Evolutionary conservation across 1,140 invertebrate genomes (phyloP).

Genomic region (Plutomurus gul): DNA sequence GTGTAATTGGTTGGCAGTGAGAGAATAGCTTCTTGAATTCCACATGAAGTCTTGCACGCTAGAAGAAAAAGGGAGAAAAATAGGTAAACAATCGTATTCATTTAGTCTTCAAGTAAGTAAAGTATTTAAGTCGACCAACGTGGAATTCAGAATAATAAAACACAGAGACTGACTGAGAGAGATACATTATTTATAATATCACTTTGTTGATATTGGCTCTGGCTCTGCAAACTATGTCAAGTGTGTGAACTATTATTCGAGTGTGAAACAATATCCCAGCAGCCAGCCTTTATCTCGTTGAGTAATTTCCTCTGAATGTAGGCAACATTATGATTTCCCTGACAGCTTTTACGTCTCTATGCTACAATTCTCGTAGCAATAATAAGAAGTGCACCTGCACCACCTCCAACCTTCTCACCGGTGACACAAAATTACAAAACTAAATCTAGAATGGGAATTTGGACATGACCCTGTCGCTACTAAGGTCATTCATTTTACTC

Average conservation of each 20-base stretch:
- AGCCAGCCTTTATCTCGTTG: background rate
- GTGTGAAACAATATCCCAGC: background rate
- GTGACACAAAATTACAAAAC: constrained; percentile 7
- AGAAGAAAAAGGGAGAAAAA: background rate
- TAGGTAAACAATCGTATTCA: background rate
- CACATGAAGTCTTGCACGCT: background rate
- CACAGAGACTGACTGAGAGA: too few relatives aligned
- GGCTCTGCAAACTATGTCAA: constrained; percentile 22
- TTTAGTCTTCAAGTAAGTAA: background rate
- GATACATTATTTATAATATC: too few relatives aligned
- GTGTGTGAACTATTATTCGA: constrained; percentile 19
- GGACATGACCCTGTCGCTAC: constrained; percentile 1
- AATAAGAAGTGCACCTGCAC: too few relatives aligned
- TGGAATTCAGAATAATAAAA: too few relatives aligned
- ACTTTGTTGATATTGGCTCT: background rate
- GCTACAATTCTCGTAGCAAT: too few relatives aligned
- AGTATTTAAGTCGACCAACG: background rate
- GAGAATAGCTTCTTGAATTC: background rate
- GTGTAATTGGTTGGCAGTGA: background rate
- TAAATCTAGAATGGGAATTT: constrained; percentile 11
- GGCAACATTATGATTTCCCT: background rate
- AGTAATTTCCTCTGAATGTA: background rate
- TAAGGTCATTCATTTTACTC: constrained; percentile 4
- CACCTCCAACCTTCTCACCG: background rate
- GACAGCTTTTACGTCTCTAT: too few relatives aligned